Base-by-base conservation (phyloP, 1,140 invertebrate genomes). In the Mercenaria mercenaria region DNA sequence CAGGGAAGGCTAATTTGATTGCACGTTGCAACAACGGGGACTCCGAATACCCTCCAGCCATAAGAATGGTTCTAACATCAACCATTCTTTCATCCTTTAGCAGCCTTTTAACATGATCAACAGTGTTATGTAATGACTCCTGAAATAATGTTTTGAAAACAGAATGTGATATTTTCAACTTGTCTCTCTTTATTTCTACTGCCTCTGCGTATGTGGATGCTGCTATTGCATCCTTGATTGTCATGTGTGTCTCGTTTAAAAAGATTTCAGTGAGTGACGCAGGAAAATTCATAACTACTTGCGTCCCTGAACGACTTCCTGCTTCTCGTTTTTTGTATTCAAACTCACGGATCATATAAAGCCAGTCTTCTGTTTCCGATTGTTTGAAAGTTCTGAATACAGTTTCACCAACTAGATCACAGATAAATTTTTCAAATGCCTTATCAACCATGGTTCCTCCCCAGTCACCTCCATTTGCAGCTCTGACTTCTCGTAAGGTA, bases 391-490 rank as follows among this genome's bases (percentile, higher is more conserved):
- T 23, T 20, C 59, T 23, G 13, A 61, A 74, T 15, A 82, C 50
- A 4, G 80, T 64, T 56, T 43, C 39, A 0, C 86, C 87, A 39
- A 91, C 50, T 11, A 91, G 37, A 11, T 43, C 50, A 47, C 23
- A 41, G 10, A 89, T 32, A 23, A 85, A n/a, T 29, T 69, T 26
- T 13, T 50, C 69, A 39, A 86, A 90, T 0, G 61, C 41, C n/a
- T 79, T 47, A 41, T 91, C 61, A 13, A 91, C 82, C 18, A 80
- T 72, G 15, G 86, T 84, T 13, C 80, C 90, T 37, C 90, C 90
- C 90, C 86, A 91, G 20, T 56, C 81, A 39, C 81, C 87, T 0
- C 90, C 90, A 20, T 56, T 89, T 13, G 90, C 90, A 0, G 41
- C 41, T 43, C 6, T 29, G 3, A 50, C 72, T 76, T 76, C 72